Evolutionary conservation across 2,797 vertebrate genomes (phyloP), one percentile per base, ranked within the genome.

Genomic region (Sebastes itinus): DNA sequence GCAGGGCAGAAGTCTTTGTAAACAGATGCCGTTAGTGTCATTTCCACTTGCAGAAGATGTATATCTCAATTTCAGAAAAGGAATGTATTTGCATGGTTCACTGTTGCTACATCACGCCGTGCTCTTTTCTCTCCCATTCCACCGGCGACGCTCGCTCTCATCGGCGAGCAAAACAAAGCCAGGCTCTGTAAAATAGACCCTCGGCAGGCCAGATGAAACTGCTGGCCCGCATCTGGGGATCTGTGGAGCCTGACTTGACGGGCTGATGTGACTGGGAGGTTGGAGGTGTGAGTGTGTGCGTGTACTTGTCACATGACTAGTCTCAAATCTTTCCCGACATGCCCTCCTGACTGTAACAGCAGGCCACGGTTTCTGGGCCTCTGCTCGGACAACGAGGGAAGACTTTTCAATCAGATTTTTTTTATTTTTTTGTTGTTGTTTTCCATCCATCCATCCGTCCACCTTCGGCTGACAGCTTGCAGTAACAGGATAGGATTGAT

Each of bases 221-320:
- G 77, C 23, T 87, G 90, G 92, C 82, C 91, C 78, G 75, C 85
- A 67, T 86, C 92, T 77, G 82, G 63, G 79, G 69, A 72, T 83
- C 89, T 88, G 67, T 87, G 88, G 80, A 90, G 89, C 89, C 77
- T 82, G 87, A 87, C 85, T 82, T 87, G 88, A 93, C 89, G 87
- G 82, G 78, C 76, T 82, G 87, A 86, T 79, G 85, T 77, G 82
- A 82, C 87, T 84, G 68, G 35, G 67, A 75, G 81, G 80, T 72
- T 75, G 81, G 42, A 84, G 84, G 86, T 87, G 87, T 59, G 80
- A 72, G 77, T 68, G 71, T 82, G 61, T 67, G 78, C 46, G 61
- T 67, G 78, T 33, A 55, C 49, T 85, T 85, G 86, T 94, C 90
- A 87, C 86, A 78, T 81, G 88, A 89, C 89, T 82, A 7, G 56